These are phyloP conservation scores for Amiota minor DNA, from an alignment of 2,888 invertebrate genomes.

Conservation along the genomic window DNA sequence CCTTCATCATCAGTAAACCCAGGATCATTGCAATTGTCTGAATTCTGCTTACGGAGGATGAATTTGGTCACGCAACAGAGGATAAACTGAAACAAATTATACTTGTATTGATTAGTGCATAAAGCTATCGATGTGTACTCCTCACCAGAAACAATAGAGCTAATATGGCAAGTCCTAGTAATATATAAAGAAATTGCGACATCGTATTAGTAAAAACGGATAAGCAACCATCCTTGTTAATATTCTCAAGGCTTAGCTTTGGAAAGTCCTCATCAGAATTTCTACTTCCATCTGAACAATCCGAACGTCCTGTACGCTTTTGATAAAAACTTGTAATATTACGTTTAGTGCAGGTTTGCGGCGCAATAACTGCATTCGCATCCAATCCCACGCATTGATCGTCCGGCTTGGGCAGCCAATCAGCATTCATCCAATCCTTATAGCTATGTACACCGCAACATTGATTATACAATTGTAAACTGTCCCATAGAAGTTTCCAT, in stretches of 20 bases:
- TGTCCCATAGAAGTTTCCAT: conserved; percentile 72
- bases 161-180: conserved; percentile 50
- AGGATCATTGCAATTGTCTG: conserved; percentile 45
- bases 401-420: conserved; percentile 59
- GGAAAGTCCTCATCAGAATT: conserved; percentile 36
- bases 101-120: not conserved
- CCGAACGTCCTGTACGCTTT: conserved; percentile 38
- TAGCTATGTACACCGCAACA: conserved; percentile 71
- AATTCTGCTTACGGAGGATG: conserved; percentile 55
- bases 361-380: conserved; percentile 52
- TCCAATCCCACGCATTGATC: not conserved
- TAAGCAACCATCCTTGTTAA: conserved; percentile 63
- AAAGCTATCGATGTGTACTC: conserved; percentile 26
- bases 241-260: conserved; percentile 53
- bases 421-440: conserved; percentile 69
- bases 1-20: conserved; percentile 60
- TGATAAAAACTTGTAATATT: conserved; percentile 46
- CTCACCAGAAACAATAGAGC: conserved; percentile 57
- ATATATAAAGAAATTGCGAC: conserved; percentile 50
- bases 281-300: conserved; percentile 9
- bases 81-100: conserved; percentile 42
- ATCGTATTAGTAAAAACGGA: conserved; percentile 44
- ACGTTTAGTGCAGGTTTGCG: conserved; percentile 65
- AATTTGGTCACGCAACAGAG: conserved; percentile 60
- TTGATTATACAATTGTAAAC: conserved; percentile 64